Percentiles rank a stretch among this genome's conserved stretches.
These are phyloP conservation scores for Diorhabda sublineata DNA, from an alignment of 1,140 invertebrate genomes.

Conservation along the genomic window DNA sequence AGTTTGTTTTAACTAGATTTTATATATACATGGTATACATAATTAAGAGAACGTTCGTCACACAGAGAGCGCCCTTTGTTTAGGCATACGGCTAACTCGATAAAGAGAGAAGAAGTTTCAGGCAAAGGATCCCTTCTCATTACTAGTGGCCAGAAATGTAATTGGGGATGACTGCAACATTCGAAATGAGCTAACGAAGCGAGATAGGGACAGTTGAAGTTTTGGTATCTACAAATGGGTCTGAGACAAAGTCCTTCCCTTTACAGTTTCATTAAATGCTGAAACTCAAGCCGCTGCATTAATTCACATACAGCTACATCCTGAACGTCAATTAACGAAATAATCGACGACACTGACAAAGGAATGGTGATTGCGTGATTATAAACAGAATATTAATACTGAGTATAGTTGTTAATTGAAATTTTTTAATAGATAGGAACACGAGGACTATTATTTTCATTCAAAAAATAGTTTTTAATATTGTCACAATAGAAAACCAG, in stretches of 20 bases:
- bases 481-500: too few species aligned
- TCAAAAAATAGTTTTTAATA: too few species aligned
- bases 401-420: too few species aligned
- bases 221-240: conserved; percentile 6
- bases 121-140: conserved; percentile 6
- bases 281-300: not conserved
- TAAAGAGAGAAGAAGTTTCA: conserved; percentile 14
- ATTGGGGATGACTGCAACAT: conserved; percentile 11
- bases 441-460: too few species aligned
- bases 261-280: not conserved
- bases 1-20: conserved; percentile 20
- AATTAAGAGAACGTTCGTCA: conserved; percentile 19
- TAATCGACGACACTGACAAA: not conserved
- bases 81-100: conserved; percentile 13
- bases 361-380: not conserved
- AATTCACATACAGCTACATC: not conserved
- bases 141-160: not conserved
- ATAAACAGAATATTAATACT: too few species aligned
- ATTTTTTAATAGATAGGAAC: too few species aligned
- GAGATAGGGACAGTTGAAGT: conserved; percentile 6
- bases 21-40: conserved; percentile 8
- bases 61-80: conserved; percentile 15
- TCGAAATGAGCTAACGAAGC: conserved; percentile 9
- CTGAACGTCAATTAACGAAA: not conserved
- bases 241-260: conserved; percentile 1